Conservation (phyloP, 1,140 invertebrate species). For the Zaprionus taronus region DNA sequence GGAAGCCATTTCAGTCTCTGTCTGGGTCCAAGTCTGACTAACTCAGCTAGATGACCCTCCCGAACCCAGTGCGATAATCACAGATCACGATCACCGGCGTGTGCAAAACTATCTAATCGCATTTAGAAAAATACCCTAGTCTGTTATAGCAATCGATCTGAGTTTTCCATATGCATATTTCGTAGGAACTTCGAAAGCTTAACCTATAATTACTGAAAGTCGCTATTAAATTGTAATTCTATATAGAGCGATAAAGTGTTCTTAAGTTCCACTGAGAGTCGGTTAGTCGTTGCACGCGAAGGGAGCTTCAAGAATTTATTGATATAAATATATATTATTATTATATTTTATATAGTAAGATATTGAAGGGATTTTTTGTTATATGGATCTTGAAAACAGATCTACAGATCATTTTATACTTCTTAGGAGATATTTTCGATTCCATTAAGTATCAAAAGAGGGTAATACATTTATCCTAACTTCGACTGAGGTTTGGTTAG, state of each 20-base stretch:
- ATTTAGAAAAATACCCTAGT: slow-evolving; percentile 3
- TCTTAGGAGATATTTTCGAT: too few relatives aligned
- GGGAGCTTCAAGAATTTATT: too few relatives aligned
- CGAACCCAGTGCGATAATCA: slow-evolving; percentile 27
- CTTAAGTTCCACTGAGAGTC: background rate
- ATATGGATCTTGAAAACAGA: too few relatives aligned
- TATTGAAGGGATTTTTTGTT: too few relatives aligned
- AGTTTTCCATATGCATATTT: background rate
- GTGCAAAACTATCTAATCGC: slow-evolving; percentile 29
- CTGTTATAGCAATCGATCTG: background rate
- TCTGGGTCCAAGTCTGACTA: slow-evolving; percentile 23
- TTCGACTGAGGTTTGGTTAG: too few relatives aligned
- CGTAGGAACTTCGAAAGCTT: background rate
- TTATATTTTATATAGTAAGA: too few relatives aligned
- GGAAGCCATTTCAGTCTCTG: slow-evolving; percentile 3
- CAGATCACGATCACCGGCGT: slow-evolving; percentile 33
- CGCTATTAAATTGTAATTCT: background rate
- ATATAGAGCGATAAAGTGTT: background rate
- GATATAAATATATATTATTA: too few relatives aligned
- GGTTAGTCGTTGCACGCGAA: background rate
- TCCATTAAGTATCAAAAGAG: too few relatives aligned
- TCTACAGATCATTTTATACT: too few relatives aligned
- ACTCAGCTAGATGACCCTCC: slow-evolving; percentile 8
- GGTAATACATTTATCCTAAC: background rate
- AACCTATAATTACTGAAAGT: background rate